Evolutionary conservation across 2,113 vertebrate genomes (phyloP).

Genomic region (Toxotes jaculatrix): DNA sequence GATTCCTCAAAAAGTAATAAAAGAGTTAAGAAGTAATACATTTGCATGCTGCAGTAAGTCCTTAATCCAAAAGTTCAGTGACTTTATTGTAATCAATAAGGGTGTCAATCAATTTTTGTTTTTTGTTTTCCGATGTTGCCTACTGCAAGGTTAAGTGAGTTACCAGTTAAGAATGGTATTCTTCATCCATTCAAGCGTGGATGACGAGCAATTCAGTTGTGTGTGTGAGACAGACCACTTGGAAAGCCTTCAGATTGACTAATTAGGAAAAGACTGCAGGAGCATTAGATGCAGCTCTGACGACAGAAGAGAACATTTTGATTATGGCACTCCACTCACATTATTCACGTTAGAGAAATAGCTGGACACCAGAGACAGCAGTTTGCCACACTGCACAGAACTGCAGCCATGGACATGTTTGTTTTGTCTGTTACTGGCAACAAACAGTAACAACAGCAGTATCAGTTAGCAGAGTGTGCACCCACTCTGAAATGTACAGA

Average conservation of each 20-base stretch:
- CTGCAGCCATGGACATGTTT: slow-evolving; percentile 5
- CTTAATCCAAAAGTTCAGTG: neutral
- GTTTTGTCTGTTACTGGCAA: slow-evolving; percentile 32
- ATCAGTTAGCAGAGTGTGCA: slow-evolving; percentile 14
- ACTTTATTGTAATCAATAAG: neutral
- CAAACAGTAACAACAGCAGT: slow-evolving; percentile 21
- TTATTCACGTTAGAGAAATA: neutral
- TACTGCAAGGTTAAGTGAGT: neutral
- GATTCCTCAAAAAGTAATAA: neutral
- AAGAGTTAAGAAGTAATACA: neutral
- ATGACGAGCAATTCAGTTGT: neutral
- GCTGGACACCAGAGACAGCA: neutral
- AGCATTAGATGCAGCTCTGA: slow-evolving; percentile 14
- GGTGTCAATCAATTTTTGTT: neutral
- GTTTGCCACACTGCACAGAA: neutral
- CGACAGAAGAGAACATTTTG: neutral
- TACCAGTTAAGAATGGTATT: neutral
- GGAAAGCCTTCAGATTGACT: neutral
- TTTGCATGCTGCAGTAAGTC: neutral
- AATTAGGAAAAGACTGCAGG: neutral
- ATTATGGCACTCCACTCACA: neutral
- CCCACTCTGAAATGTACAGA: neutral
- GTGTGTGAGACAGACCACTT: slow-evolving; percentile 13
- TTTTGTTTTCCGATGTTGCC: neutral
- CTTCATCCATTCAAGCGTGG: neutral